Evolutionary conservation across 2,113 vertebrate species (phyloP).

Genomic region (Mobula hypostoma): DNA sequence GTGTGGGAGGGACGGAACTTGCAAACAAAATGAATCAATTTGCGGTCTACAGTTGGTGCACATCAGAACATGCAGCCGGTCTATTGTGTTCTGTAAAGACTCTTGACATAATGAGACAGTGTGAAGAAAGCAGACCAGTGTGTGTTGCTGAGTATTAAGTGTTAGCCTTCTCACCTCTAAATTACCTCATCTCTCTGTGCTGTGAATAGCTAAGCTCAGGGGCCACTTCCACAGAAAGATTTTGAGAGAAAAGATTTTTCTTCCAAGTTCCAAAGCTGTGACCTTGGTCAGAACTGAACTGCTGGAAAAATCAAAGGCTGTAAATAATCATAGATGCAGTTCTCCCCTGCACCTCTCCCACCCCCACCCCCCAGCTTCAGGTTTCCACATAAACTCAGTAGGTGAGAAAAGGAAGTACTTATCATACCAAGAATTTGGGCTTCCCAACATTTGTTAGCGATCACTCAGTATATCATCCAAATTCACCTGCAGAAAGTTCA

Average conservation of each 20-base stretch:
- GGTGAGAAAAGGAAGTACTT: not conserved
- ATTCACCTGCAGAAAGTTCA: not conserved
- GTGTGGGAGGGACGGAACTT: too few species aligned
- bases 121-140: not conserved
- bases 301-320: not conserved
- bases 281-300: not conserved
- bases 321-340: not conserved
- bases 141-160: not conserved
- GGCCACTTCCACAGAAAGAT: not conserved
- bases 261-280: not conserved
- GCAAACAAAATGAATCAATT: too few species aligned
- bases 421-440: not conserved
- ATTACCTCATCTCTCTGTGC: not conserved
- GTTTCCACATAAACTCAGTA: not conserved
- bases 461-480: too few species aligned
- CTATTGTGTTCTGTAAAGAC: not conserved
- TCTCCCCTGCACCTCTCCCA: not conserved
- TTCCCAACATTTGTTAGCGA: not conserved
- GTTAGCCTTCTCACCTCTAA: not conserved
- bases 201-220: not conserved
- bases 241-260: not conserved
- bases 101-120: not conserved
- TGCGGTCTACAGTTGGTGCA: too few species aligned
- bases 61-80: not conserved
- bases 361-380: not conserved